Conservation (phyloP, 1,140 invertebrate genomes). For the Teleogryllus occipitalis region DNA sequence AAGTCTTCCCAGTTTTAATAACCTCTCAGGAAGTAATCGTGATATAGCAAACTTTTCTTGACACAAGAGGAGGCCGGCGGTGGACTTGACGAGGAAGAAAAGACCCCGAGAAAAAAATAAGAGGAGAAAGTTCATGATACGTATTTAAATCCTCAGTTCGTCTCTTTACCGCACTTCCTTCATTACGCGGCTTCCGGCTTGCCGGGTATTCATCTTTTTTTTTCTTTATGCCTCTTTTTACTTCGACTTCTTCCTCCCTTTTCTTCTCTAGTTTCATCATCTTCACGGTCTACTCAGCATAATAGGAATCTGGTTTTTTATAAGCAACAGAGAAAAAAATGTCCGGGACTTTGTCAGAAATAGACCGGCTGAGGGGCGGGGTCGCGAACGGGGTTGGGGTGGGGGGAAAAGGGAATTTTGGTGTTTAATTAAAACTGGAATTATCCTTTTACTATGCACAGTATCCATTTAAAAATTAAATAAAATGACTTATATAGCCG, state of each 20-base stretch:
- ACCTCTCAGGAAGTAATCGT: constrained; percentile 1
- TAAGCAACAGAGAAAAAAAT: not conserved
- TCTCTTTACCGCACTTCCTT: not conserved
- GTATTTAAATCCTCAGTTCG: not conserved
- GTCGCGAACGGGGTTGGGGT: not conserved
- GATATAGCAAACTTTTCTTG: not conserved
- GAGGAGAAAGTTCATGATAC: not conserved
- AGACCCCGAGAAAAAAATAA: not conserved
- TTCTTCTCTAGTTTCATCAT: not conserved
- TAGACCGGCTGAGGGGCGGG: not conserved
- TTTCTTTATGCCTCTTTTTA: not conserved
- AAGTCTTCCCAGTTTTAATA: not conserved
- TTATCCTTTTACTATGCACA: not conserved
- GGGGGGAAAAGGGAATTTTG: not conserved
- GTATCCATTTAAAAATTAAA: not conserved
- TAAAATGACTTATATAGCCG: not conserved
- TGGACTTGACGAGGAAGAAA: not conserved
- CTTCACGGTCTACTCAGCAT: too few species aligned
- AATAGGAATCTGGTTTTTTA: not conserved
- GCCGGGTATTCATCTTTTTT: not conserved
- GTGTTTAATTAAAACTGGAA: not conserved
- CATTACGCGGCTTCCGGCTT: not conserved
- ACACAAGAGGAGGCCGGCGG: not conserved
- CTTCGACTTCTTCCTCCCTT: not conserved
- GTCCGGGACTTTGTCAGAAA: not conserved